phyloP scores from a whole-genome alignment of 1,140 invertebrate genomes.

The Bombus superbus region DNA sequence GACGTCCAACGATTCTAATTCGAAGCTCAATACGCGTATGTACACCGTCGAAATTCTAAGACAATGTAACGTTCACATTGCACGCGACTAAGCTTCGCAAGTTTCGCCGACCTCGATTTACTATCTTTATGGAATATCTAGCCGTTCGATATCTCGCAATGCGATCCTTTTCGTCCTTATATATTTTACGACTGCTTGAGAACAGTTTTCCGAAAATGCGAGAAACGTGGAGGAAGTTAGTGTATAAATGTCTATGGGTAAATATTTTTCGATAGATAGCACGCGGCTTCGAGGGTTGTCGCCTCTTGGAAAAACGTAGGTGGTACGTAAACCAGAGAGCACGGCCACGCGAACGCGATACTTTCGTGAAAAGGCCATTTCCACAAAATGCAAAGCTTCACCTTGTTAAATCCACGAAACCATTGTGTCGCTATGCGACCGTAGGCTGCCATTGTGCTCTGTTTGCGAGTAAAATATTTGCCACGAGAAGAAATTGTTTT shows the following conservation, averaged over 20 bases:
- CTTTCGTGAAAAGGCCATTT: conserved; percentile 32
- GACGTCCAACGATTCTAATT: background rate
- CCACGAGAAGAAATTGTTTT: conserved; percentile 53
- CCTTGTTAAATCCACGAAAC: background rate
- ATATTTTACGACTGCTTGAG: too few relatives aligned
- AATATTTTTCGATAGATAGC: conserved; percentile 28
- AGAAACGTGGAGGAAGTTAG: background rate
- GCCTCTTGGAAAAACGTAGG: background rate
- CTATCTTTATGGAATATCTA: background rate
- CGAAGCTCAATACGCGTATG: background rate
- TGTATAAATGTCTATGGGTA: conserved; percentile 12
- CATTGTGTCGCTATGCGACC: conserved; percentile 8
- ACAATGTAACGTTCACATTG: background rate
- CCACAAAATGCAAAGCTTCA: conserved; percentile 24
- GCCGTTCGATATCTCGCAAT: too few relatives aligned
- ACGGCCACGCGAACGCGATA: conserved; percentile 33
- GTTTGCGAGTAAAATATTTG: conserved; percentile 54
- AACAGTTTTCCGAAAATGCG: background rate
- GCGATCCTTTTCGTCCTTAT: fast-evolving
- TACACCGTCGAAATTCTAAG: background rate
- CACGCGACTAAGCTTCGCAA: conserved; percentile 1
- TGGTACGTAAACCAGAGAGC: conserved; percentile 35
- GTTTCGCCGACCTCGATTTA: background rate
- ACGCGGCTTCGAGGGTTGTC: conserved; percentile 20
- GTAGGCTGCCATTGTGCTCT: conserved; percentile 26